These are phyloP conservation scores for Astyanax mexicanus DNA, from an alignment of 2,797 vertebrate species.

Conservation along the genomic window DNA sequence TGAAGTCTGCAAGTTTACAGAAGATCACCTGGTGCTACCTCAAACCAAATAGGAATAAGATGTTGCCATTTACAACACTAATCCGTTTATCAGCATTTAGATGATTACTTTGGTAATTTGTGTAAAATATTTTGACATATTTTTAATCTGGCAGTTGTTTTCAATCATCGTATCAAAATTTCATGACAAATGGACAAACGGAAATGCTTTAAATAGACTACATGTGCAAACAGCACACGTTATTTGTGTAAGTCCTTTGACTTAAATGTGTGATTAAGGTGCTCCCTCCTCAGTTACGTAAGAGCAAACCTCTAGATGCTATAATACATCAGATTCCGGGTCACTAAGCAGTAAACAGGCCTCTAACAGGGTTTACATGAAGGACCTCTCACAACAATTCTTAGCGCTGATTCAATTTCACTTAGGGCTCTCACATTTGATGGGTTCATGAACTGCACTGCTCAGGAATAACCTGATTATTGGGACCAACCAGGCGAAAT, in stretches of 20 bases:
- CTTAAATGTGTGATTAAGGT: conserved; percentile 10
- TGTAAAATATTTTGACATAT: too few species aligned
- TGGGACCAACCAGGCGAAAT: conserved; percentile 13
- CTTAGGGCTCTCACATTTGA: neutral
- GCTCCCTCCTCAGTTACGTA: neutral
- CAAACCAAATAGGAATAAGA: too few species aligned
- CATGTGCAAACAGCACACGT: too few species aligned
- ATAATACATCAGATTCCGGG: neutral
- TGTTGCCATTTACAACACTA: too few species aligned
- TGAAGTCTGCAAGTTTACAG: too few species aligned
- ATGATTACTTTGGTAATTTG: too few species aligned
- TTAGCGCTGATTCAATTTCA: conserved; percentile 32
- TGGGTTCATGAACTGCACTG: neutral
- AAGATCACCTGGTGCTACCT: too few species aligned
- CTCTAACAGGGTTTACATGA: conserved; percentile 14
- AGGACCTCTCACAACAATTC: neutral
- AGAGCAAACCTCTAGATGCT: neutral
- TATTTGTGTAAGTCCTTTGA: neutral
- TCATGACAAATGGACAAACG: too few species aligned
- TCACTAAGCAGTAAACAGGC: conserved; percentile 9
- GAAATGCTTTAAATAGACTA: too few species aligned
- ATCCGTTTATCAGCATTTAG: too few species aligned
- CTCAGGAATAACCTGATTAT: neutral
- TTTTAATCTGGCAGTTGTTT: too few species aligned
- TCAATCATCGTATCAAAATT: too few species aligned